Base-by-base conservation (phyloP, 2,797 vertebrate species). In the Ptychobarbus kaznakovi region DNA sequence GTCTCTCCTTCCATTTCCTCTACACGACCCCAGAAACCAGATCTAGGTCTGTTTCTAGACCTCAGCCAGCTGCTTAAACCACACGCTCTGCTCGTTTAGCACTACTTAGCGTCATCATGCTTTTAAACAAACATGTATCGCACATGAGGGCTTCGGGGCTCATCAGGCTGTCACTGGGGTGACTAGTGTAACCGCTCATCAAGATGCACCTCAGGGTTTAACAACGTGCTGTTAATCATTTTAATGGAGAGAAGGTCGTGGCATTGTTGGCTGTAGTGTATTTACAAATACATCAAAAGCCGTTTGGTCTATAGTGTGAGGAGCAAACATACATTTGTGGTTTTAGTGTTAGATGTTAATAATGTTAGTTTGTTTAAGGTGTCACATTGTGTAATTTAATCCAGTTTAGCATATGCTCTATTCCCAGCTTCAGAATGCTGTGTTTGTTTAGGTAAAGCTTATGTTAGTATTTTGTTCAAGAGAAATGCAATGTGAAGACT, bases 1-100 rank as follows among this genome's bases (percentile, higher is more conserved):
- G 83, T 76, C 65, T 58, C 25, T 86, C 75, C 70, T 87, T 87
- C 61, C 85, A 88, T 89, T 92, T 92, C 89, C 88, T 89, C 69
- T 63, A 66, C 77, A 77, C 58, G 3, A 32, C 69, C 56, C 13
- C 89, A 32, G 85, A 84, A 79, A 86, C 16, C 3, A 87, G 74
- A 88, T 78, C n/a, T 51, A 51, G 61, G 44, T 25, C 44, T 66
- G 44, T 49, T 70, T 44, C 81, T 58, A 79, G 51, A 79, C 83
- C 75, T 35, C n/a, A 72, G 35, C 28, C 38, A 15, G 7, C 5
- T 66, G 25, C 20, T 66, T 49, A 25, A 40, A 38, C 51, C 68
- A 44, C 51, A 56, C 10, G 1, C 73, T 28, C 44, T 51, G 82
- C 82, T 49, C 15, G 6, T 49, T 44, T 76, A 38, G 2, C 63